A percentile compares a stretch with the other conserved stretches of the same genome.
Conservation (phyloP, 1,140 invertebrate genomes). For the Chrysomallon squamiferum region DNA sequence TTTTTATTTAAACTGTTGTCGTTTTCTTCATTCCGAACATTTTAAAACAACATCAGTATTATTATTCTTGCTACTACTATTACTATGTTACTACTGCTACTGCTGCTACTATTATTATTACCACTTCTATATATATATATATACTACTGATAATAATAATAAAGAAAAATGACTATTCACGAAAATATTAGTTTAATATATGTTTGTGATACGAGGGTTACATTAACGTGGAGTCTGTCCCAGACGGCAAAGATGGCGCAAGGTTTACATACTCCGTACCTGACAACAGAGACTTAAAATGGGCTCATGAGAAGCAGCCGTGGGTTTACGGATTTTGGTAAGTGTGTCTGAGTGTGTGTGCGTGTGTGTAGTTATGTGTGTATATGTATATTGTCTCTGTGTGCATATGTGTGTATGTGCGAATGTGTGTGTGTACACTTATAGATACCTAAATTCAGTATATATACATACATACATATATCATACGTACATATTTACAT, state of each 20-base stretch:
- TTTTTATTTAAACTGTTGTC: too few relatives aligned
- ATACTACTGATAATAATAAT: too few relatives aligned
- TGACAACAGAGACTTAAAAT: conserved; percentile 14
- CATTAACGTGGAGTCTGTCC: too few relatives aligned
- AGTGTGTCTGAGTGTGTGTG: background rate
- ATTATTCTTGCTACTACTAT: too few relatives aligned
- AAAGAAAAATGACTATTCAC: too few relatives aligned
- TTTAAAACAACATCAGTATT: too few relatives aligned
- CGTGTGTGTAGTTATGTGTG: background rate
- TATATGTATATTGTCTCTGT: background rate
- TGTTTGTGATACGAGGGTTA: too few relatives aligned
- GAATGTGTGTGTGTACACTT: background rate
- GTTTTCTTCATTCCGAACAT: too few relatives aligned
- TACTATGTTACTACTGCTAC: too few relatives aligned
- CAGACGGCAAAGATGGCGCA: conserved; percentile 13
- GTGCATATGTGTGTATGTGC: background rate
- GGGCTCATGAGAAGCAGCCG: conserved; percentile 20
- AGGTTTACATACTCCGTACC: conserved; percentile 15
- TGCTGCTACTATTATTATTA: too few relatives aligned
- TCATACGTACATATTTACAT: background rate
- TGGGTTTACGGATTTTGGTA: conserved; percentile 32
- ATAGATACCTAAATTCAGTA: background rate
- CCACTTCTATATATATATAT: too few relatives aligned
- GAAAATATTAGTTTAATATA: too few relatives aligned
- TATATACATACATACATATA: background rate